phyloP scores from a whole-genome alignment of 2,888 invertebrate genomes.

The Holacanthella duospinosa region DNA sequence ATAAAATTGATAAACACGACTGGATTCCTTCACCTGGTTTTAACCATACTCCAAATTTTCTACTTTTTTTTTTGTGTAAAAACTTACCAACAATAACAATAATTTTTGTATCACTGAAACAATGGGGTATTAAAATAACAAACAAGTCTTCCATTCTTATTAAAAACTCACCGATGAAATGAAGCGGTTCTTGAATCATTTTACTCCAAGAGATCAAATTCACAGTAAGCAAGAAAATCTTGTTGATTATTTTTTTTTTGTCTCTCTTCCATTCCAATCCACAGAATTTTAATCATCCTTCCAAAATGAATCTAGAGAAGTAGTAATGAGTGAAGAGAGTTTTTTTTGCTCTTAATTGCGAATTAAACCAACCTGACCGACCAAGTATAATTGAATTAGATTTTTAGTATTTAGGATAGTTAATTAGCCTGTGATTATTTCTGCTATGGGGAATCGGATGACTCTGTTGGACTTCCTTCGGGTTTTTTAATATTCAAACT shows the following conservation, averaged over 20 bases:
- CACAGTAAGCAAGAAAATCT: neutral
- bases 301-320: neutral
- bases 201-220: neutral
- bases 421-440: neutral
- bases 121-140: neutral
- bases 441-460: neutral
- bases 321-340: neutral
- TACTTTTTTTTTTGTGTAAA: no score
- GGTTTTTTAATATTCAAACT: conserved; percentile 8
- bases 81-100: no score
- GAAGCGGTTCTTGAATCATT: neutral
- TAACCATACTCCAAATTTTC: no score
- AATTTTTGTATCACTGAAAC: neutral
- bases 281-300: neutral
- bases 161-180: neutral
- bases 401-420: neutral
- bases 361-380: neutral
- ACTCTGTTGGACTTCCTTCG: neutral
- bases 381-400: neutral
- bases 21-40: no score
- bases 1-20: no score
- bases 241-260: neutral
- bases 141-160: neutral
- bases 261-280: neutral
- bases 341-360: neutral